phyloP scores from a whole-genome alignment of 2,113 vertebrate species.

The Ctenomys sociabilis region DNA sequence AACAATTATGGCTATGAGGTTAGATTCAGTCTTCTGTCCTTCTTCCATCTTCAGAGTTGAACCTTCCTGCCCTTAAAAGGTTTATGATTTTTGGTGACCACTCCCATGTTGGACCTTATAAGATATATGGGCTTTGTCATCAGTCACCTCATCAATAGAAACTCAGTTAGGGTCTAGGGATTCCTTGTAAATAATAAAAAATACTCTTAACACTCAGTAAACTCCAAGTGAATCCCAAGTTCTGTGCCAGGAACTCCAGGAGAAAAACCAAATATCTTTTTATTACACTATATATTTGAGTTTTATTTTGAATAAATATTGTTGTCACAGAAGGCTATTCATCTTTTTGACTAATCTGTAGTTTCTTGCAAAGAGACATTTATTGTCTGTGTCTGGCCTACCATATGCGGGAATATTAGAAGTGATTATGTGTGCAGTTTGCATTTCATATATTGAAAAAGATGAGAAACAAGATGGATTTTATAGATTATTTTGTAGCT shows the following conservation, averaged over 20 bases:
- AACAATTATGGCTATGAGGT: background rate
- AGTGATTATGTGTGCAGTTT: conserved; percentile 63
- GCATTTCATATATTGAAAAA: conserved; percentile 60
- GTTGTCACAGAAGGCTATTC: conserved; percentile 32
- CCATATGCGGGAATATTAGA: conserved; percentile 24
- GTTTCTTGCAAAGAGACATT: conserved; percentile 10
- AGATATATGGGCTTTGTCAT: background rate
- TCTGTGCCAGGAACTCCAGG: background rate
- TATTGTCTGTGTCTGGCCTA: conserved; percentile 34
- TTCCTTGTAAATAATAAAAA: background rate
- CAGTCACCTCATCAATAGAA: background rate
- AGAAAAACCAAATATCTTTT: background rate
- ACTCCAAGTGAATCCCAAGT: background rate
- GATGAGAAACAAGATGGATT: conserved; percentile 54
- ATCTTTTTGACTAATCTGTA: conserved; percentile 54
- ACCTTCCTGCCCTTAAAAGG: background rate
- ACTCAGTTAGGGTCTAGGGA: background rate
- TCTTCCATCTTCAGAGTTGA: background rate
- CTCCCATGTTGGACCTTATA: background rate
- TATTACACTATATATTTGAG: background rate
- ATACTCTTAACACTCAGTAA: background rate
- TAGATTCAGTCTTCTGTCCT: background rate
- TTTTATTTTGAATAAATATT: conserved; percentile 43
- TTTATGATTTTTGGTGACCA: background rate
- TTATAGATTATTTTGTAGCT: conserved; percentile 67